These are phyloP conservation scores for Lasius platythorax DNA, from an alignment of 2,888 invertebrate species.

Conservation along the genomic window DNA sequence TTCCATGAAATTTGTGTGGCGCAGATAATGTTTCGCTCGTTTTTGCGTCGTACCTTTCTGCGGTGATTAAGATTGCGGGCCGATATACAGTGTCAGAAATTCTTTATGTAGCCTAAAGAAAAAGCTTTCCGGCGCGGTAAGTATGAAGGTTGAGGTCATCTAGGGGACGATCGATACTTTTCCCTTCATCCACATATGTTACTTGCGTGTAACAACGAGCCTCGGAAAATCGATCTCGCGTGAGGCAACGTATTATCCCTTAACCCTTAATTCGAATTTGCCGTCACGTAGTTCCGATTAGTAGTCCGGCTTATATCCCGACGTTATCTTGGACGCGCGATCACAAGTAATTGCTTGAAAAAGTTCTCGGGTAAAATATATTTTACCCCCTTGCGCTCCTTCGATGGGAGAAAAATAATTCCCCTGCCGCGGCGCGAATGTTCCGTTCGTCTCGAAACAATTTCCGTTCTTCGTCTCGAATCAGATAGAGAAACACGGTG, in stretches of 20 bases:
- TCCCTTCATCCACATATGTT: constrained; percentile 58
- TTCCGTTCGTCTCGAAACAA: constrained; percentile 1
- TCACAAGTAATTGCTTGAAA: constrained; percentile 11
- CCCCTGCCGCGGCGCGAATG: neutral
- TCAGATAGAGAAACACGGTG: neutral
- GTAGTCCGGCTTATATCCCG: neutral
- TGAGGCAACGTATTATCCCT: constrained; percentile 34
- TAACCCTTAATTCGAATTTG: constrained; percentile 19
- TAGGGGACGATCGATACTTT: constrained; percentile 66
- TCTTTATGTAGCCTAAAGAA: constrained; percentile 50
- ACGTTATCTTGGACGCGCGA: neutral
- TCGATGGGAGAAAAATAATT: neutral
- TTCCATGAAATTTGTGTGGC: neutral
- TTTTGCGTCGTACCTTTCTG: constrained; percentile 32
- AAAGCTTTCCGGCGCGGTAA: constrained; percentile 55
- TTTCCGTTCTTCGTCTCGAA: constrained; percentile 43
- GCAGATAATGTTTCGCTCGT: constrained; percentile 20
- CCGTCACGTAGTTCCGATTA: constrained; percentile 28
- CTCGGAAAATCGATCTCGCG: constrained; percentile 67
- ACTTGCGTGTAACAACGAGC: constrained; percentile 58
- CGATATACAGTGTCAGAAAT: constrained; percentile 35
- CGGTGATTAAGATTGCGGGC: constrained; percentile 37
- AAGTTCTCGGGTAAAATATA: constrained; percentile 12
- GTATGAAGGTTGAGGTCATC: constrained; percentile 69
- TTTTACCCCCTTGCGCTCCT: neutral